A percentile compares a stretch with the other conserved stretches of the same genome.
Evolutionary conservation across 1,140 invertebrate genomes (phyloP).

Genomic region (Drosophila lowei): DNA sequence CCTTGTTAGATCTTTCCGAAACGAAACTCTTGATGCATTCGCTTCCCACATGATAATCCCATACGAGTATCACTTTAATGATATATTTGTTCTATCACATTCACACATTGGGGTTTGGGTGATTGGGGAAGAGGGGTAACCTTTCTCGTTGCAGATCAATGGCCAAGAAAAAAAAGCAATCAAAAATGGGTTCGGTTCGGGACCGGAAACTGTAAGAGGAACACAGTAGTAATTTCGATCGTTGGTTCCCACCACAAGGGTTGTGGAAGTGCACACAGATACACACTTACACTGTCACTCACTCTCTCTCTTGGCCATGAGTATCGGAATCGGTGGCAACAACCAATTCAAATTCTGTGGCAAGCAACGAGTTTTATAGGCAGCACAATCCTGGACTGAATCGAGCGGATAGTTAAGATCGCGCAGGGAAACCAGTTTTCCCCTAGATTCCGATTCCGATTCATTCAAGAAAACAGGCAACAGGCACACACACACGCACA

Average conservation of each 20-base stretch:
- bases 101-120: constrained; percentile 65
- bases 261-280: constrained; percentile 42
- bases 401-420: constrained; percentile 44
- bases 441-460: constrained; percentile 48
- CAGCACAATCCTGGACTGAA: constrained; percentile 51
- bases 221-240: constrained; percentile 74
- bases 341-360: constrained; percentile 48
- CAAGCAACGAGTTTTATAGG: constrained; percentile 49
- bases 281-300: background rate
- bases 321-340: constrained; percentile 30
- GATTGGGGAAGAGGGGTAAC: constrained; percentile 11
- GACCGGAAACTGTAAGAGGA: constrained; percentile 74
- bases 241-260: constrained; percentile 58
- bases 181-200: constrained; percentile 42
- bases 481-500: constrained; percentile 35
- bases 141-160: constrained; percentile 19
- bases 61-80: too few relatives aligned
- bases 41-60: too few relatives aligned
- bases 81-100: constrained; percentile 25
- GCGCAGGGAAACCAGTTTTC: constrained; percentile 69
- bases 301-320: constrained; percentile 4
- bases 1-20: too few relatives aligned
- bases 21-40: too few relatives aligned
- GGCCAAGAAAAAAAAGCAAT: constrained; percentile 46
- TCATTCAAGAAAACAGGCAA: constrained; percentile 78